Percentiles rank a stretch among this genome's conserved stretches.
Evolutionary conservation across 2,113 vertebrate species (phyloP).

Genomic region (Pteropus alecto): DNA sequence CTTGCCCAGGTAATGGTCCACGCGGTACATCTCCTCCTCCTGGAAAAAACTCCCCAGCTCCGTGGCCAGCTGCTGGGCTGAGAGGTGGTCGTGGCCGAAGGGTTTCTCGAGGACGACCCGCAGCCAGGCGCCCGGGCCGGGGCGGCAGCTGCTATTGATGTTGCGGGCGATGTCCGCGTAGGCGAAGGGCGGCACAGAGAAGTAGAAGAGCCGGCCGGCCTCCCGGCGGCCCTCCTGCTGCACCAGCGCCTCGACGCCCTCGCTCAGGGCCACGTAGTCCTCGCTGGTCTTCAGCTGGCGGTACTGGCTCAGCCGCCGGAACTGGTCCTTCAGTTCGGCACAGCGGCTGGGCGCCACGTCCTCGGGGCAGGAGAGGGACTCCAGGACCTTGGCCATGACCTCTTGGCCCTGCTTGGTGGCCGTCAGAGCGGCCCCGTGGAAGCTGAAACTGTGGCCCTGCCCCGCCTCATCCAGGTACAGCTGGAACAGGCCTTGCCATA

Average conservation of each 20-base stretch:
- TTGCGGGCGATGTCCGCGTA: constrained; percentile 90
- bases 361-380: constrained; percentile 85
- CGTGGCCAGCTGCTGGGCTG: constrained; percentile 89
- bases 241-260: constrained; percentile 83
- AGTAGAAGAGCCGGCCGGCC: constrained; percentile 94
- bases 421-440: constrained; percentile 88
- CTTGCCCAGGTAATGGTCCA: constrained; percentile 98
- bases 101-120: constrained; percentile 96
- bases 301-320: constrained; percentile 90
- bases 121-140: constrained; percentile 86
- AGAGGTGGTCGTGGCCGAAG: constrained; percentile 92
- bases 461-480: constrained; percentile 89
- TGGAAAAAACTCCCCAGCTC: constrained; percentile 87
- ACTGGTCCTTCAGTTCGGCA: constrained; percentile 90
- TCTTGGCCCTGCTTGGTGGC: constrained; percentile 80
- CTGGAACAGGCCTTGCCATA: constrained; percentile 96
- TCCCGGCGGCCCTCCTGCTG: constrained; percentile 86
- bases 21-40: constrained; percentile 96
- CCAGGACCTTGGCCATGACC: constrained; percentile 88
- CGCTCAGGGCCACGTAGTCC: constrained; percentile 86
- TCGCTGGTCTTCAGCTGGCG: constrained; percentile 85
- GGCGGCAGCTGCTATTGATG: constrained; percentile 91
- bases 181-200: constrained; percentile 93
- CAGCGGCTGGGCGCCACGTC: constrained; percentile 83
- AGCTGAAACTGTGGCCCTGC: constrained; percentile 90